Evolutionary conservation across 2,797 vertebrate genomes (phyloP).

Genomic region (Enteromius fasciolatus): DNA sequence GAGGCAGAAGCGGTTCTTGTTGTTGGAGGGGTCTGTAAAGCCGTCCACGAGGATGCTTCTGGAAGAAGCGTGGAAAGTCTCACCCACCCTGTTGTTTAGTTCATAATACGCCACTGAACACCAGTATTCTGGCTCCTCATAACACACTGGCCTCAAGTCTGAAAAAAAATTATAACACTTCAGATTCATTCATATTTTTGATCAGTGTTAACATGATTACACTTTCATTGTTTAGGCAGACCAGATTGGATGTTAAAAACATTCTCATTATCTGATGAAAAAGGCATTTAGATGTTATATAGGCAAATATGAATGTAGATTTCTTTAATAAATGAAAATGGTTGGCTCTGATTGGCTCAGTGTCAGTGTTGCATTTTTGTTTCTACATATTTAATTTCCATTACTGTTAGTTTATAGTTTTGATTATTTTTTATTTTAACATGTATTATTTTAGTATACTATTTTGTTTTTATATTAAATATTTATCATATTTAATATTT

Average conservation of each 20-base stretch:
- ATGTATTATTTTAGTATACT: background rate
- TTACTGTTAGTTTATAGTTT: background rate
- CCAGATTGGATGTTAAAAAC: background rate
- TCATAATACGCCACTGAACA: slow-evolving; percentile 98
- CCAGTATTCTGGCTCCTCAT: slow-evolving; percentile 96
- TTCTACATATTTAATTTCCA: background rate
- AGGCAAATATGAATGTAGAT: background rate
- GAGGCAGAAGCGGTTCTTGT: slow-evolving; percentile 96
- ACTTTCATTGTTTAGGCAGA: background rate
- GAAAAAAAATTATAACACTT: background rate
- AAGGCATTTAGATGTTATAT: background rate
- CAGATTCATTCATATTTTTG: background rate
- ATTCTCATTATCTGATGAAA: background rate
- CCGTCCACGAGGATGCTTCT: slow-evolving; percentile 93
- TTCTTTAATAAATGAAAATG: background rate
- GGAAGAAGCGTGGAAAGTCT: slow-evolving; percentile 94
- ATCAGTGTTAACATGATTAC: no score
- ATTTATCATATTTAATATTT: no score
- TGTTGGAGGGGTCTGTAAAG: slow-evolving; percentile 97
- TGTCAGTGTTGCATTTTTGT: background rate
- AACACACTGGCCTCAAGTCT: slow-evolving; percentile 94
- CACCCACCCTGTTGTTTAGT: slow-evolving; percentile 94
- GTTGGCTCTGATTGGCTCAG: background rate
- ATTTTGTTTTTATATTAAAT: background rate
- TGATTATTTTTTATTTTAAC: background rate